Evolutionary conservation across 2,113 vertebrate genomes (phyloP).

Genomic region (Hydrochoerus hydrochaeris): DNA sequence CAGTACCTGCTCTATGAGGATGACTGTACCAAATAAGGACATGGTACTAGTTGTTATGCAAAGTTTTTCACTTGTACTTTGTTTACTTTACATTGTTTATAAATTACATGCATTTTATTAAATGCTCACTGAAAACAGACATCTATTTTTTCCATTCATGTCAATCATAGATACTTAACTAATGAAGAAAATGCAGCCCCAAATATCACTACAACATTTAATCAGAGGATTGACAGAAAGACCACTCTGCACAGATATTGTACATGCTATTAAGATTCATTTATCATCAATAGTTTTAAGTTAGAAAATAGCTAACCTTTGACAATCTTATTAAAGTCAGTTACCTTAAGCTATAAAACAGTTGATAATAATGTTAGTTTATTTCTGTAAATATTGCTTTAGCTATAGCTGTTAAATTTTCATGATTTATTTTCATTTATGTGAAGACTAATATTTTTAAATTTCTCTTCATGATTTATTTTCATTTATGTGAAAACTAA

Average conservation of each 20-base stretch:
- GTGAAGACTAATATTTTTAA: background rate
- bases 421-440: background rate
- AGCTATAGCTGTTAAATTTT: background rate
- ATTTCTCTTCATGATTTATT: background rate
- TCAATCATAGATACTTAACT: background rate
- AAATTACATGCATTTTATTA: background rate
- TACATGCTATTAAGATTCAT: background rate
- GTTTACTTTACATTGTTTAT: background rate
- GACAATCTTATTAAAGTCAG: constrained; percentile 29
- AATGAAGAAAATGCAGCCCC: background rate
- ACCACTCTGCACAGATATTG: background rate
- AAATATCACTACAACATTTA: constrained; percentile 13
- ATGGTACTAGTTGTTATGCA: background rate
- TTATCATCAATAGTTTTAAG: constrained; percentile 11
- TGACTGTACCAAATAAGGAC: background rate
- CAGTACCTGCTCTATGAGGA: background rate
- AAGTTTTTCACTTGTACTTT: background rate
- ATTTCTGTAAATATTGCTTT: background rate
- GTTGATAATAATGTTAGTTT: background rate
- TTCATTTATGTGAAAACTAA: constrained; percentile 1
- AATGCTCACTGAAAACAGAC: background rate
- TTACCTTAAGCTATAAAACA: background rate
- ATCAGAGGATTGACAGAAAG: background rate
- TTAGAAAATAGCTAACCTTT: constrained; percentile 33
- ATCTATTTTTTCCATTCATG: background rate